These are phyloP conservation scores for Litoditis marina DNA, from an alignment of 2,888 invertebrate genomes.

Conservation along the genomic window DNA sequence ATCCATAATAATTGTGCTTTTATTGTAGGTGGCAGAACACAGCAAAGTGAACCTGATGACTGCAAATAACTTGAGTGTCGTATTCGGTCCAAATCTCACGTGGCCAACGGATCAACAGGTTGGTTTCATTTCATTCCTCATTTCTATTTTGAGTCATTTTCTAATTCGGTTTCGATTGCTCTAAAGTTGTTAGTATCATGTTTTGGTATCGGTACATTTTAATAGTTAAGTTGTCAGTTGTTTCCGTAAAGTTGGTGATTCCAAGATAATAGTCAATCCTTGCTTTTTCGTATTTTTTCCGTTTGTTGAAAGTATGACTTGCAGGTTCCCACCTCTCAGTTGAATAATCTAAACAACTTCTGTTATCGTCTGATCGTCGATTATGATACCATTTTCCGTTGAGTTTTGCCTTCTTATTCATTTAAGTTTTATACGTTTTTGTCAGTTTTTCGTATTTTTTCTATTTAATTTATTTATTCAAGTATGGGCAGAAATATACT, in stretches of 20 bases:
- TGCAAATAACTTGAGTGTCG: slow-evolving; percentile 83
- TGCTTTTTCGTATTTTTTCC: background rate
- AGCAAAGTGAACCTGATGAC: slow-evolving; percentile 83
- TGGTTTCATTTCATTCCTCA: background rate
- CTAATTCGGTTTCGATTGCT: no score
- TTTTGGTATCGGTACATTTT: no score
- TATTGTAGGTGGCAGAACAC: slow-evolving; percentile 65
- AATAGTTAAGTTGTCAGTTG: no score
- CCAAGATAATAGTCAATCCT: no score
- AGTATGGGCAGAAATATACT: no score
- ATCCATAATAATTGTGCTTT: no score
- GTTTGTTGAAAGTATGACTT: background rate
- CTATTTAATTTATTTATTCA: background rate
- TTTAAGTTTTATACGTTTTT: slow-evolving; percentile 2
- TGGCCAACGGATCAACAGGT: slow-evolving; percentile 69
- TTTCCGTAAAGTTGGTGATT: no score
- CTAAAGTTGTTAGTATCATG: no score
- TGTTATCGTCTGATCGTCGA: slow-evolving; percentile 57
- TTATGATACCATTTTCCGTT: slow-evolving; percentile 52
- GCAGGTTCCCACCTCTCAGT: slow-evolving; percentile 55
- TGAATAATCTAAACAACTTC: slow-evolving; percentile 61
- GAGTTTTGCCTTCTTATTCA: background rate
- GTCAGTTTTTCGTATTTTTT: slow-evolving; percentile 14
- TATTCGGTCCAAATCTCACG: slow-evolving; percentile 89
- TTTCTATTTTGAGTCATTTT: background rate